phyloP scores from a whole-genome alignment of 1,140 invertebrate species.

The Drosophila tsacasi region DNA sequence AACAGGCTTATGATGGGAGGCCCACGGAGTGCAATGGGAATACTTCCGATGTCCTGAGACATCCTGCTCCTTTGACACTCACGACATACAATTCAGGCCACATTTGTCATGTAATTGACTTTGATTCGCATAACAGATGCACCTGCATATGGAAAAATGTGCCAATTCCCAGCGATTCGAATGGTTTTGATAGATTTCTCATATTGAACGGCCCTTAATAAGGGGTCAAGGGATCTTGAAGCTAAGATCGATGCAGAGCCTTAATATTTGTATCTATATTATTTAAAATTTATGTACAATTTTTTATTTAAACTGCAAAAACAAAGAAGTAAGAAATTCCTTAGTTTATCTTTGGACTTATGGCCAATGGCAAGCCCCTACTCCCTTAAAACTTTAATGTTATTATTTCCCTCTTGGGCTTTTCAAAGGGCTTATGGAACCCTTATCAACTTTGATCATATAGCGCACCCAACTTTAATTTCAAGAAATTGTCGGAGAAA shows the following conservation, averaged over 20 bases:
- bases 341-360: background rate
- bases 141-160: constrained; percentile 24
- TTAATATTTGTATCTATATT: background rate
- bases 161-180: constrained; percentile 17
- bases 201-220: background rate
- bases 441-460: constrained; percentile 18
- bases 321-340: background rate
- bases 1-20: constrained; percentile 40
- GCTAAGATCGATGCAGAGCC: background rate
- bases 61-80: constrained; percentile 15
- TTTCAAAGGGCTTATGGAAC: background rate
- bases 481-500: constrained; percentile 9
- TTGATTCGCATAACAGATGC: constrained; percentile 36
- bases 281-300: background rate
- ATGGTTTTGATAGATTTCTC: background rate
- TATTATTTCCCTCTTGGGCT: constrained; percentile 1
- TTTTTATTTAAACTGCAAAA: background rate
- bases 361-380: background rate
- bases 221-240: background rate
- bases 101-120: constrained; percentile 53
- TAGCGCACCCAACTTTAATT: constrained; percentile 17
- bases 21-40: constrained; percentile 45
- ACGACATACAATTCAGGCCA: constrained; percentile 26
- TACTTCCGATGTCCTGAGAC: constrained; percentile 7
- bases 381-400: background rate